Evolutionary conservation across 2,797 vertebrate species (phyloP), one percentile per base, ranked within the genome.

Genomic region (Microctenopoma stevenorrisi): DNA sequence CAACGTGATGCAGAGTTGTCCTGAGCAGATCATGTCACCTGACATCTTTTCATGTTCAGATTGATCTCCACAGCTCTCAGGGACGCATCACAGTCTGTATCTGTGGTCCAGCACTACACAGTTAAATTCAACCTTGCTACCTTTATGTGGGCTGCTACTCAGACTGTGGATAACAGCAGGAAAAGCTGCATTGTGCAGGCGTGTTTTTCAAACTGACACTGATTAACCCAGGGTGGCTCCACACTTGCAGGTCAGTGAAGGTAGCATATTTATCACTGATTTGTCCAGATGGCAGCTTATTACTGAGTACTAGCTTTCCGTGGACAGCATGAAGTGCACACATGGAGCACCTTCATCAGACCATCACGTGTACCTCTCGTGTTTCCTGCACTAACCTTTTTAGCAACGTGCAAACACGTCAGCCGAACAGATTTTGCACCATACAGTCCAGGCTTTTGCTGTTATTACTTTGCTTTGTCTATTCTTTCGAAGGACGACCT

Each of bases 1-100:
- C 72, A 79, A 75, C 52, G 54, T 68, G 64, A 88, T 86, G 79
- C 82, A 38, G 25, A 26, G 62, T 57, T 54, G 77, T 84, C 74
- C 56, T 68, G 73, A 74, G 78, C 51, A 55, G 81, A 87, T 86
- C 70, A 59, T 75, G 62, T 89, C 86, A 80, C 77, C 83, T 82
- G 85, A 77, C 78, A 78, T 62, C 62, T 74, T 55, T 63, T 26
- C 5, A 8, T 64, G 28, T 60, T 44, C 53, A 72, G 72, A 85
- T 71, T 83, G 61, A 79, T 83, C 60, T 68, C 11, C 67, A 54
- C 66, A 79, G 80, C 84, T 85, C 63, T 76, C 67, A 51, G 40
- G 26, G 37, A 63, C 56, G 59, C 59, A 79, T 76, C 53, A 59
- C n/a, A 72, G 22, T 47, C 10, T 40, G 28, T 26, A 35, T 46